Conservation (phyloP, 2,113 vertebrate genomes). For the Sterna hirundo region DNA sequence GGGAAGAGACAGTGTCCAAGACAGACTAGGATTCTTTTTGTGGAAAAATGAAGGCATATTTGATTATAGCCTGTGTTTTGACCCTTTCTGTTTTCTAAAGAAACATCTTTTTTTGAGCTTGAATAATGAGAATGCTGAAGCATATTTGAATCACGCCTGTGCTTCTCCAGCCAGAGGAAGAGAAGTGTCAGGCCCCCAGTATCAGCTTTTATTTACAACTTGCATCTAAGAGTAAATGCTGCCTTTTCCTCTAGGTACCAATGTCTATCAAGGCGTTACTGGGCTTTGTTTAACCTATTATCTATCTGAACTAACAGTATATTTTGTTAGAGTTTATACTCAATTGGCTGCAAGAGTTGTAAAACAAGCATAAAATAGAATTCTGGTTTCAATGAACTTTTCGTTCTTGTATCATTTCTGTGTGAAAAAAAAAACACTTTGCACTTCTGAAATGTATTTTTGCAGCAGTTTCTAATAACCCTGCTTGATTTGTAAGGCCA, state of each 20-base stretch:
- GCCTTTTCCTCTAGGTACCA: not conserved
- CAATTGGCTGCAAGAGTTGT: not conserved
- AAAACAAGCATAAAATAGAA: not conserved
- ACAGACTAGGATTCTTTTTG: not conserved
- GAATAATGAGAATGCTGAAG: not conserved
- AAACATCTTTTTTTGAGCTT: not conserved
- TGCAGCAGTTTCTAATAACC: not conserved
- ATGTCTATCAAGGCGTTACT: not conserved
- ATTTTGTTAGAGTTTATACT: not conserved
- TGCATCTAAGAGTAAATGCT: not conserved
- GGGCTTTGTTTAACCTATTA: not conserved
- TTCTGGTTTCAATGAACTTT: not conserved
- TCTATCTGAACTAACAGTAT: not conserved
- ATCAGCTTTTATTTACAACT: not conserved
- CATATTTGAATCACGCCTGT: not conserved
- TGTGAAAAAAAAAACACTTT: not conserved
- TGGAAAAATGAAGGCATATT: not conserved
- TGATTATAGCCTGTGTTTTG: not conserved
- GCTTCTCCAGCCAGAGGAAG: not conserved
- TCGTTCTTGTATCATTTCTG: not conserved
- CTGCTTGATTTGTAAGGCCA: not conserved
- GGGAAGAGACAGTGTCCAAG: not conserved
- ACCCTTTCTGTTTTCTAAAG: not conserved
- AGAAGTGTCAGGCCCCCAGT: not conserved
- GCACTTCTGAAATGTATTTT: not conserved